Evolutionary conservation across 1,140 invertebrate species (phyloP).

Genomic region (Ceratina australensis): DNA sequence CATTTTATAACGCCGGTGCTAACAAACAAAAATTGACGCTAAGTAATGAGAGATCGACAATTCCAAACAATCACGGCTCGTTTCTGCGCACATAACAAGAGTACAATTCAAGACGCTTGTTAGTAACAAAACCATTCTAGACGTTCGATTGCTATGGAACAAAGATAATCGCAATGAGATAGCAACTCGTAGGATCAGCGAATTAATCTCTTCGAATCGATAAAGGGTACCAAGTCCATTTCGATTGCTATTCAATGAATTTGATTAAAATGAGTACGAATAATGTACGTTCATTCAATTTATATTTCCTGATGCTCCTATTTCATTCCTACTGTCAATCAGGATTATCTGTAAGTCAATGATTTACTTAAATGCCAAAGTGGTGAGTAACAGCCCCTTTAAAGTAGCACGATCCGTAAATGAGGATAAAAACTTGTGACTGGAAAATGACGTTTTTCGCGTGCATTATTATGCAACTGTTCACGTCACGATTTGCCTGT

Average conservation of each 20-base stretch:
- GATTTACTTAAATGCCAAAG: too few species aligned
- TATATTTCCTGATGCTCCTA: too few species aligned
- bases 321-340: too few species aligned
- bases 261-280: too few species aligned
- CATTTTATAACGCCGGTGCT: background rate
- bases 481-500: background rate
- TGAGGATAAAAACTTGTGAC: background rate
- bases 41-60: conserved; percentile 21
- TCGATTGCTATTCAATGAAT: too few species aligned
- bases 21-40: conserved; percentile 11
- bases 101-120: background rate
- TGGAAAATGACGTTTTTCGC: background rate
- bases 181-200: background rate
- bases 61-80: background rate
- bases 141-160: conserved; percentile 3
- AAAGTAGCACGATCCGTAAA: background rate
- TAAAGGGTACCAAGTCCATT: too few species aligned
- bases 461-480: background rate
- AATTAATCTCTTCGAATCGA: too few species aligned
- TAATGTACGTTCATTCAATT: too few species aligned
- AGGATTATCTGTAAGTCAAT: too few species aligned
- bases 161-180: background rate
- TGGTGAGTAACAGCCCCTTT: background rate
- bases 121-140: background rate
- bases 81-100: background rate